phyloP scores from a whole-genome alignment of 1,140 invertebrate species.

The Caenorhabditis brenneri region DNA sequence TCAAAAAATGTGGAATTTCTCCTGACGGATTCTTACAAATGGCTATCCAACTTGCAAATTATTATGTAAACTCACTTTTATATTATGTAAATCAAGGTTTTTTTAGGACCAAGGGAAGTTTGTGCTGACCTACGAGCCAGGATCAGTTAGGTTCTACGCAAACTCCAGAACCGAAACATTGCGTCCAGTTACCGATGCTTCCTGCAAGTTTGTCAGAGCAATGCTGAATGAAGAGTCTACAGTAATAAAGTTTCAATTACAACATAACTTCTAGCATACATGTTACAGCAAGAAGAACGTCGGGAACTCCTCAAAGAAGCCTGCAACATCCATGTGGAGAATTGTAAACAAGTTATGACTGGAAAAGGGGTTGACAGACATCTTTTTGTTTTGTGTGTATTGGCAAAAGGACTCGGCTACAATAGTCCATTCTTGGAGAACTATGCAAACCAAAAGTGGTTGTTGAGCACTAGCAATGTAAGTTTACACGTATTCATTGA shows the following conservation, averaged over 20 bases:
- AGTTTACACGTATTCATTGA: background rate
- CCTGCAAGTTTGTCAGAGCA: slow-evolving; percentile 84
- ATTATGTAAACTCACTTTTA: background rate
- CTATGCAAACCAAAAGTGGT: slow-evolving; percentile 93
- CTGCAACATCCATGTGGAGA: slow-evolving; percentile 77
- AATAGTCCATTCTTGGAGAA: slow-evolving; percentile 75
- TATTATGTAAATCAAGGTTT: background rate
- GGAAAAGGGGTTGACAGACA: slow-evolving; percentile 93
- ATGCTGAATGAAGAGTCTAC: slow-evolving; percentile 77
- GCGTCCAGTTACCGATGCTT: slow-evolving; percentile 88
- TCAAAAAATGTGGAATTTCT: slow-evolving; percentile 72
- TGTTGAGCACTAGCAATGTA: slow-evolving; percentile 82
- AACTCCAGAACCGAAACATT: slow-evolving; percentile 96
- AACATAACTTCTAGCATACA: too few relatives aligned
- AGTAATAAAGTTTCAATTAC: background rate
- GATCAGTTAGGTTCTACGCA: slow-evolving; percentile 90
- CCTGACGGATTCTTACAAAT: slow-evolving; percentile 73
- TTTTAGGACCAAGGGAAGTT: slow-evolving; percentile 83
- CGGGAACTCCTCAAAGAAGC: slow-evolving; percentile 77
- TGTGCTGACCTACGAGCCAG: slow-evolving; percentile 92
- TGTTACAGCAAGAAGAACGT: slow-evolving; percentile 70
- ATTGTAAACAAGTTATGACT: slow-evolving; percentile 82
- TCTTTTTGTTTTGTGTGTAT: slow-evolving; percentile 92
- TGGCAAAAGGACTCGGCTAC: slow-evolving; percentile 92
- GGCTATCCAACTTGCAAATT: slow-evolving; percentile 71